A percentile compares a stretch with the other conserved stretches of the same genome.
Evolutionary conservation across 2,888 invertebrate genomes (phyloP).

Genomic region (Monoplex corrugatus): DNA sequence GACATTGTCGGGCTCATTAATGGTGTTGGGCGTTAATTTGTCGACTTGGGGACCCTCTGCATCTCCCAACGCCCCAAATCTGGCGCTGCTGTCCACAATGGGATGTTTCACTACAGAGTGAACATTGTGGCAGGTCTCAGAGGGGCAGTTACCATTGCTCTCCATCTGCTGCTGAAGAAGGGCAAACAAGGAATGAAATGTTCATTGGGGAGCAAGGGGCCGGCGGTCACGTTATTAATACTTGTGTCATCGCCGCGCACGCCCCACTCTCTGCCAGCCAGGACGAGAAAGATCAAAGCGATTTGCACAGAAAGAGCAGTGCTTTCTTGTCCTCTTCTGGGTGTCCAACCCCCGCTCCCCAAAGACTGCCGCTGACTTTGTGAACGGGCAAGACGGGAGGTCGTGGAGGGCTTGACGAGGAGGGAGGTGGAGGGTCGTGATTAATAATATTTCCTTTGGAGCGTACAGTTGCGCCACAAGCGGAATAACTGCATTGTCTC

Average conservation of each 20-base stretch:
- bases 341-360: neutral
- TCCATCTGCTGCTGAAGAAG: constrained; percentile 46
- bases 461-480: constrained; percentile 46
- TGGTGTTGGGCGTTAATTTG: constrained; percentile 49
- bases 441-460: constrained; percentile 43
- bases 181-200: constrained; percentile 50
- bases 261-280: neutral
- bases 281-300: constrained; percentile 36
- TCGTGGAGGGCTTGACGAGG: constrained; percentile 15
- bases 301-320: constrained; percentile 32
- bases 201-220: constrained; percentile 42
- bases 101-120: constrained; percentile 48
- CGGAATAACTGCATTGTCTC: constrained; percentile 45
- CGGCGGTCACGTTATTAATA: constrained; percentile 45
- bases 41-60: constrained; percentile 37
- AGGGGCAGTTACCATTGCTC: constrained; percentile 47
- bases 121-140: constrained; percentile 47
- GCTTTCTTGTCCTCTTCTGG: constrained; percentile 37
- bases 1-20: constrained; percentile 50
- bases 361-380: constrained; percentile 20
- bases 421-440: constrained; percentile 29
- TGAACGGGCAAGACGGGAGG: neutral
- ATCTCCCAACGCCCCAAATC: constrained; percentile 30
- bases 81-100: constrained; percentile 39
- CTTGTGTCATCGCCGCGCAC: constrained; percentile 43